These are phyloP conservation scores for Zosterops borbonicus DNA, from an alignment of 2,113 vertebrate species.

Conservation along the genomic window DNA sequence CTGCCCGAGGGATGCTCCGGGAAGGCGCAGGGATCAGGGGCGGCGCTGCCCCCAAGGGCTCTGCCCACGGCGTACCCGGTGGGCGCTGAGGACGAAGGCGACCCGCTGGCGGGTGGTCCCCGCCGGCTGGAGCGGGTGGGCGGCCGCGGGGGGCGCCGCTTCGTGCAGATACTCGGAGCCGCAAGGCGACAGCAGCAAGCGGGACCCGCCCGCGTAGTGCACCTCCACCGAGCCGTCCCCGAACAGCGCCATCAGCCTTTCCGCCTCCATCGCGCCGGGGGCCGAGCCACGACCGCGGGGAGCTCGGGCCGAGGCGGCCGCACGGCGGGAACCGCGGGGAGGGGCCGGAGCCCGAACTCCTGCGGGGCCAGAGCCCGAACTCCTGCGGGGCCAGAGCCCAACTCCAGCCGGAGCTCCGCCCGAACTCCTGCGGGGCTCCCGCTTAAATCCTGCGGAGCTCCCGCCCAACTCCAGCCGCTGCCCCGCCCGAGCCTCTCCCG, in stretches of 20 bases:
- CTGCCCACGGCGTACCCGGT: constrained; percentile 70
- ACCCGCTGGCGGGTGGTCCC: constrained; percentile 80
- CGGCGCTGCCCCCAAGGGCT: background rate
- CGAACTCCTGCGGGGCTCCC: no score
- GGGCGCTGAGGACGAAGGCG: constrained; percentile 80
- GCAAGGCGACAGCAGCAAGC: constrained; percentile 83
- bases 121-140: constrained; percentile 73
- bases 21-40: background rate
- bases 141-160: constrained; percentile 46
- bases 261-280: background rate
- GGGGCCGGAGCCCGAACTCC: background rate
- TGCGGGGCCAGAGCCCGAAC: no score
- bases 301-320: rapidly evolving
- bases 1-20: background rate
- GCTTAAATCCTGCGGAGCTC: no score
- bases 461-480: no score
- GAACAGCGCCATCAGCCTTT: constrained; percentile 77
- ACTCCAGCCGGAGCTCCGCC: no score
- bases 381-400: no score
- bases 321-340: background rate
- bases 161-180: constrained; percentile 83
- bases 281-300: rapidly evolving
- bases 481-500: background rate
- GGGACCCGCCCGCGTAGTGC: constrained; percentile 71
- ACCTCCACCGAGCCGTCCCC: constrained; percentile 83